Base-by-base conservation (phyloP, 2,113 vertebrate genomes). In the Cyprinus carpio region DNA sequence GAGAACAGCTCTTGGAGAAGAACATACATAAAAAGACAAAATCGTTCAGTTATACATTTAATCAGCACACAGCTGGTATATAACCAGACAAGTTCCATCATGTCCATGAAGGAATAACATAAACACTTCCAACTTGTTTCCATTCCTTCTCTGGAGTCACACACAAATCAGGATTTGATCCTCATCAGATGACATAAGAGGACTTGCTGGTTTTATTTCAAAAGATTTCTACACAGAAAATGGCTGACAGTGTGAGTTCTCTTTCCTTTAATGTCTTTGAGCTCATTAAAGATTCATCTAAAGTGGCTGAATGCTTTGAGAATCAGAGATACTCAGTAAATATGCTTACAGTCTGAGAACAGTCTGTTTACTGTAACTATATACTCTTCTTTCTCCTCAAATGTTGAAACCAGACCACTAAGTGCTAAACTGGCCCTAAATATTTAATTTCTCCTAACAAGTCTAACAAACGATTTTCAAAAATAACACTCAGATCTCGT, bases 1-100 rank as follows among this genome's bases (percentile, higher is more conserved):
- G 97, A 94, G 91, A 99, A 95, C 83, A 99, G 95, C 79, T 97
- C 98, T 99, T 40, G 11, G 90, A 46, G 89, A 85, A 87, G 40
- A 90, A 88, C 74, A 90, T 69, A 75, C 20, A 86, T 58, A 90
- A 60, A 87, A 78, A 89, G 75, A 85, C 23, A 75, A 56, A 83
- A 79, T 76, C 27, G 60, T 85, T 64, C 54, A 80, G 49, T 12
- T 77, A 16, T 7, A n/a, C 27, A n/a, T 75, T 62, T 79, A 51
- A 78, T 60, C 46, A 25, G 37, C 13, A 0, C 49, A 85, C 11
- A 81, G 46, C 34, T 81, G 83, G 8, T 23, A 6, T 34, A 75
- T 46, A 37, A 51, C 29, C 56, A 34, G 13, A 79, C 81, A 65
- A 23, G 27, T 27, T 85, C 67, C 56, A 37, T 65, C 54, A 72